phyloP scores from a whole-genome alignment of 2,797 vertebrate species.

The Pteropus rufus region DNA sequence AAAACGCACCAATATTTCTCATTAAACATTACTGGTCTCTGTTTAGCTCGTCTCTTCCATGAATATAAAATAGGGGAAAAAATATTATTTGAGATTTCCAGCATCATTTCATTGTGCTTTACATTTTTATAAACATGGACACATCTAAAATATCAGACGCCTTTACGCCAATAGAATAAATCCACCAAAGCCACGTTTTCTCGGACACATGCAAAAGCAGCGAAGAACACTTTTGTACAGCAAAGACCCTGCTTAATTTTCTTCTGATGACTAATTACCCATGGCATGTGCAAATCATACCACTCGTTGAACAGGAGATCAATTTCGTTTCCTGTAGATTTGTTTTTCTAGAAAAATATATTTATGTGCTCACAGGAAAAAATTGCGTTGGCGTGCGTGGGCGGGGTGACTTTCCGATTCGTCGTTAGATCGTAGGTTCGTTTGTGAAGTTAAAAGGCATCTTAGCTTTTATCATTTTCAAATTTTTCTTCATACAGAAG shows the following conservation, averaged over 20 bases:
- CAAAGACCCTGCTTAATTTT: slow-evolving; percentile 70
- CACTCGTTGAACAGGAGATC: neutral
- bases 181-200: slow-evolving; percentile 17
- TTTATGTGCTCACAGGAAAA: slow-evolving; percentile 67
- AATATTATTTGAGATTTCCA: slow-evolving; percentile 61
- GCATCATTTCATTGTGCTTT: slow-evolving; percentile 57
- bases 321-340: slow-evolving; percentile 31
- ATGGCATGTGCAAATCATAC: slow-evolving; percentile 46
- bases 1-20: slow-evolving; percentile 42
- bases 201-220: slow-evolving; percentile 55
- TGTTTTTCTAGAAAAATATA: slow-evolving; percentile 76
- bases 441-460: slow-evolving; percentile 65
- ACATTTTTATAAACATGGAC: slow-evolving; percentile 53
- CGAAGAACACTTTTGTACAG: slow-evolving; percentile 32
- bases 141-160: slow-evolving; percentile 67
- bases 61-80: slow-evolving; percentile 68
- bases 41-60: slow-evolving; percentile 12
- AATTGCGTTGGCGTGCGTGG: neutral
- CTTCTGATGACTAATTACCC: slow-evolving; percentile 23
- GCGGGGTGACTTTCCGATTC: slow-evolving; percentile 28
- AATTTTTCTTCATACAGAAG: slow-evolving; percentile 57
- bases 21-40: slow-evolving; percentile 8
- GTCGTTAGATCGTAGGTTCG: neutral
- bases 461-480: slow-evolving; percentile 56
- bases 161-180: slow-evolving; percentile 44